These are phyloP conservation scores for Sebastes trivittatus DNA, from an alignment of 2,797 vertebrate genomes.

Conservation along the genomic window DNA sequence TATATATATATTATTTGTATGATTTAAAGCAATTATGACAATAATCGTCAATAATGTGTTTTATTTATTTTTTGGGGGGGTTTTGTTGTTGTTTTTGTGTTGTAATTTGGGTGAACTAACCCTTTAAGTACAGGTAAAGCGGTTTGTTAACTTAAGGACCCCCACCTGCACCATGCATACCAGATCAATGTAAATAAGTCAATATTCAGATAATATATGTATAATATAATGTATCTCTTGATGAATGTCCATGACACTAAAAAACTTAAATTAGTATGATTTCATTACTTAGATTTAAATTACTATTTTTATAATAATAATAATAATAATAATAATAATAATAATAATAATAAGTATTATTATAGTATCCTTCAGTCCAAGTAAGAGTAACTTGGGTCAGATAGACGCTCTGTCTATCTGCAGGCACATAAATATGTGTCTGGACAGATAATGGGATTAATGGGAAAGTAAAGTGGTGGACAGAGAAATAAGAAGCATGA, in stretches of 20 bases:
- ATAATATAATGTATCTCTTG: background rate
- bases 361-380: background rate
- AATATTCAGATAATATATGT: background rate
- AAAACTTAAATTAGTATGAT: background rate
- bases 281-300: background rate
- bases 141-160: background rate
- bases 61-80: background rate
- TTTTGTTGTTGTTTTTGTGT: no score
- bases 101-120: no score
- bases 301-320: no score
- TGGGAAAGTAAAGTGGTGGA: constrained; percentile 3
- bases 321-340: no score
- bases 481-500: constrained; percentile 17
- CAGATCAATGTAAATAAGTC: background rate
- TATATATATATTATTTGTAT: background rate
- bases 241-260: background rate
- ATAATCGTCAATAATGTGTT: background rate
- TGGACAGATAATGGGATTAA: constrained; percentile 1
- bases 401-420: background rate
- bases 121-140: background rate
- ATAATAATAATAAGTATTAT: background rate
- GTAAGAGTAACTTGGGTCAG: background rate
- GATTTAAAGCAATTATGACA: background rate
- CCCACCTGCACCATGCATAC: background rate
- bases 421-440: background rate